Percentiles rank a stretch among this genome's conserved stretches.
Evolutionary conservation across 2,888 invertebrate species (phyloP).

Genomic region (Apoderus coryli): DNA sequence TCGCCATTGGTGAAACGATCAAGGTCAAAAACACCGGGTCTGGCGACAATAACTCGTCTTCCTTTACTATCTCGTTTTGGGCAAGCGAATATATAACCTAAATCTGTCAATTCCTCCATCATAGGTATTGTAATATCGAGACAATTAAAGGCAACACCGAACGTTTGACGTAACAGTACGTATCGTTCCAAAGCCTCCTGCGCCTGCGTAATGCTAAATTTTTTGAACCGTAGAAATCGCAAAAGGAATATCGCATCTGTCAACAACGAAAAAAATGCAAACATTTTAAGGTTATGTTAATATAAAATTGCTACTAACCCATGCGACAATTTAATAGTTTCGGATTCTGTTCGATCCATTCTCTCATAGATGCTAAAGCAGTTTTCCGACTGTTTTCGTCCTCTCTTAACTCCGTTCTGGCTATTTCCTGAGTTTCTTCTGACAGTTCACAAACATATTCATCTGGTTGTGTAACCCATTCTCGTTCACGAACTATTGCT

Average conservation of each 20-base stretch:
- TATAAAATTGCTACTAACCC: conserved; percentile 34
- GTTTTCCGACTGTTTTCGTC: conserved; percentile 48
- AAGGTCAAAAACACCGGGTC: conserved; percentile 68
- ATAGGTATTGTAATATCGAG: conserved; percentile 55
- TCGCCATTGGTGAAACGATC: conserved; percentile 61
- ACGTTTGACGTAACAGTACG: conserved; percentile 58
- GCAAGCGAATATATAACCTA: conserved; percentile 65
- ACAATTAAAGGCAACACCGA: conserved; percentile 59
- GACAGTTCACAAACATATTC: conserved; percentile 47
- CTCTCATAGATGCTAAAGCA: conserved; percentile 49
- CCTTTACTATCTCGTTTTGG: conserved; percentile 61
- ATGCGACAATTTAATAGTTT: conserved; percentile 52
- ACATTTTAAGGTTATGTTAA: conserved; percentile 1
- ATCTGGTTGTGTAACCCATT: conserved; percentile 46
- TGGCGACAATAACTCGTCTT: conserved; percentile 58
- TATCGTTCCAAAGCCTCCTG: conserved; percentile 67
- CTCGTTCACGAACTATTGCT: too few relatives aligned
- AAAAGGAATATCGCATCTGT: conserved; percentile 55
- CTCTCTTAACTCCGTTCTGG: conserved; percentile 53
- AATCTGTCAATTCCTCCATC: conserved; percentile 53
- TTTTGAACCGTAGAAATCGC: conserved; percentile 65
- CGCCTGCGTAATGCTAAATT: conserved; percentile 65
- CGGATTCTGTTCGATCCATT: conserved; percentile 58
- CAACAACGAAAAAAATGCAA: conserved; percentile 13
- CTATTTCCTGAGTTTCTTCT: conserved; percentile 45